Evolutionary conservation across 2,113 vertebrate genomes (phyloP).

Genomic region (Corythornis vintsioides): DNA sequence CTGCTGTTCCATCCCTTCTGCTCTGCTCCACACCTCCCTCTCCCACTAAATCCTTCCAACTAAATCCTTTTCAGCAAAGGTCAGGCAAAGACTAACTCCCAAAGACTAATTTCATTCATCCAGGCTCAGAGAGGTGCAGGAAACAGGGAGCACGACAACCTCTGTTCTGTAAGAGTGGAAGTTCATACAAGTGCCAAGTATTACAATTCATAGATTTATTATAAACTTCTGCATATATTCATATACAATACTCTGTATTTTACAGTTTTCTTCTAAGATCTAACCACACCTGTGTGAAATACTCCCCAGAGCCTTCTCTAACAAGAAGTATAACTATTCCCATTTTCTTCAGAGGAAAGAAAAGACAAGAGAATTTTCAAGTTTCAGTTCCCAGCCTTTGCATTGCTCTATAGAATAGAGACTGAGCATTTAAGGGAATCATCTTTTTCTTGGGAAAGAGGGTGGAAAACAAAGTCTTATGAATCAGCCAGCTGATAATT

Average conservation of each 20-base stretch:
- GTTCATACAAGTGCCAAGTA: conserved; percentile 18
- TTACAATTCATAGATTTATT: conserved; percentile 18
- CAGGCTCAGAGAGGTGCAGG: not conserved
- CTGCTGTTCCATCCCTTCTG: not conserved
- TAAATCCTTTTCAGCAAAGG: not conserved
- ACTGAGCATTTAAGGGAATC: not conserved
- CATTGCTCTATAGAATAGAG: not conserved
- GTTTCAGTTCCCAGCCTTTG: not conserved
- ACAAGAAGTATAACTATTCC: not conserved
- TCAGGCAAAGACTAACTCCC: not conserved
- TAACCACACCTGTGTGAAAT: not conserved
- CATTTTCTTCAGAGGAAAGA: not conserved
- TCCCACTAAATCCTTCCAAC: not conserved
- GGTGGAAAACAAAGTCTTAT: conserved; percentile 22
- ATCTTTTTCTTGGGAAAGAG: conserved; percentile 17
- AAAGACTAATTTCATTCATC: not conserved
- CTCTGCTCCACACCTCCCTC: not conserved
- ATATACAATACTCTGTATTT: not conserved
- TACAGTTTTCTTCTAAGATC: not conserved
- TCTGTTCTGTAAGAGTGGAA: conserved; percentile 19
- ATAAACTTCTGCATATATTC: not conserved
- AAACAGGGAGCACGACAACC: not conserved
- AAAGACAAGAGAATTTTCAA: not conserved
- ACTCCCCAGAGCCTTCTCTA: not conserved
- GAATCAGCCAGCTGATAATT: conserved; percentile 62